A percentile compares a stretch with the other conserved stretches of the same genome.
phyloP scores from a whole-genome alignment of 2,888 invertebrate species.

The Trissolcus brochymenae region DNA sequence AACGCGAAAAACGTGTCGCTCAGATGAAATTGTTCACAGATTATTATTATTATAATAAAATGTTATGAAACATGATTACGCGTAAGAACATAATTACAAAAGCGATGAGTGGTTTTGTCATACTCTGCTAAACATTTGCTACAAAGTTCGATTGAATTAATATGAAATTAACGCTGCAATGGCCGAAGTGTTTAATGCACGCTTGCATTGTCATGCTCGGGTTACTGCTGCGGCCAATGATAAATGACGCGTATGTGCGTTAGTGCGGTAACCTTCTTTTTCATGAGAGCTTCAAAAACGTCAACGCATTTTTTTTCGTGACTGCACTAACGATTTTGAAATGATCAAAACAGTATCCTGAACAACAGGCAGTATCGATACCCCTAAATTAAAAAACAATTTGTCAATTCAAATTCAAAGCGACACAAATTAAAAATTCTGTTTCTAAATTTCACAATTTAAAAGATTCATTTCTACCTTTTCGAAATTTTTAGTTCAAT shows the following conservation, averaged over 20 bases:
- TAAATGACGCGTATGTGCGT: conserved; percentile 55
- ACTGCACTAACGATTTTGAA: conserved; percentile 29
- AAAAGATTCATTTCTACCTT: too few relatives aligned
- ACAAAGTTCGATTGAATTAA: conserved; percentile 44
- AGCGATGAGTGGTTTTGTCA: conserved; percentile 25
- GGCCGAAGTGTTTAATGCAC: conserved; percentile 30
- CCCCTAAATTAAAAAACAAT: too few relatives aligned
- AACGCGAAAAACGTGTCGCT: too few relatives aligned
- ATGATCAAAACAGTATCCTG: too few relatives aligned
- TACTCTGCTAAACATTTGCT: conserved; percentile 14
- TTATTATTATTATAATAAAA: too few relatives aligned
- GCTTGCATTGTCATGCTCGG: conserved; percentile 37
- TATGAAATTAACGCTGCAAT: conserved; percentile 40
- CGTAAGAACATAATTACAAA: conserved; percentile 10
- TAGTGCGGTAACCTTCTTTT: conserved; percentile 51
- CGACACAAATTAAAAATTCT: too few relatives aligned
- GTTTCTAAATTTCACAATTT: too few relatives aligned
- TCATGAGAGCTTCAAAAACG: conserved; percentile 34
- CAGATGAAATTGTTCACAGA: too few relatives aligned
- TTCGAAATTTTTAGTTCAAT: too few relatives aligned
- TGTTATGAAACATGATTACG: conserved; percentile 17
- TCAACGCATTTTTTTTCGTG: conserved; percentile 53
- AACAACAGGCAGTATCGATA: too few relatives aligned
- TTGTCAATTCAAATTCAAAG: too few relatives aligned
- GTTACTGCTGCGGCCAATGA: conserved; percentile 37